Base-by-base conservation (phyloP, 2,113 vertebrate genomes). In the Myotis davidii region DNA sequence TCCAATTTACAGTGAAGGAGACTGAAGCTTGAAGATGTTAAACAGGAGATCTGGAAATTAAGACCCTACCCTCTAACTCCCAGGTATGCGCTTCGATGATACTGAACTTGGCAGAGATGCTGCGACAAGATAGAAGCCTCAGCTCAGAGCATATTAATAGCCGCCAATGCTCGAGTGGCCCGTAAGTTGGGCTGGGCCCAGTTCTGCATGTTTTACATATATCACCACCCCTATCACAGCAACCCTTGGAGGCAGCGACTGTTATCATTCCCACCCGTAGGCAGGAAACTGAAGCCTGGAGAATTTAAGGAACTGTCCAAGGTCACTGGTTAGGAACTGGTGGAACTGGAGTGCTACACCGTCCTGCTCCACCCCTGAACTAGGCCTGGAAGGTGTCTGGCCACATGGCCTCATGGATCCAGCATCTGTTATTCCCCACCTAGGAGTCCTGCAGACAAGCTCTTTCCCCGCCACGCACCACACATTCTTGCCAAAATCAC, bases 91-190 rank as follows among this genome's bases (percentile, higher is more conserved):
- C 14, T 91, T 42, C 48, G 37, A 42, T 48, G 23, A 9, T 42
- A 3, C 34, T 37, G 52, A 82, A 56, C 13, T 9, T 56, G 45
- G 34, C 54, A 54, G 10, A 79, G 72, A 54, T 11, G 16, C 20
- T 34, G 14, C 2, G 1, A 69, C 37, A 79, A 73, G 42, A 79
- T 1, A 64, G 9, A 74, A 27, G 18, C 27, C 2, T 54, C 32
- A 32, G 10, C 52, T 39, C 59, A 70, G 7, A 61, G 12, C 39
- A 23, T 12, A 69, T 20, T 37, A 50, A 81, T 12, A 21, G 20
- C 0, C 65, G 56, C 42, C 3, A 70, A 13, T 3, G 6, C 25
- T 21, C 9, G 3, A 4, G 0, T 3, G n/a, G 70, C 39, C 37
- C 2, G 0, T 1, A 2, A 16, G 20, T 21, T 27, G 23, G 12